A percentile compares a stretch with the other conserved stretches of the same genome.
Evolutionary conservation across 2,113 vertebrate genomes (phyloP).

Genomic region (Oenanthe oenanthe): DNA sequence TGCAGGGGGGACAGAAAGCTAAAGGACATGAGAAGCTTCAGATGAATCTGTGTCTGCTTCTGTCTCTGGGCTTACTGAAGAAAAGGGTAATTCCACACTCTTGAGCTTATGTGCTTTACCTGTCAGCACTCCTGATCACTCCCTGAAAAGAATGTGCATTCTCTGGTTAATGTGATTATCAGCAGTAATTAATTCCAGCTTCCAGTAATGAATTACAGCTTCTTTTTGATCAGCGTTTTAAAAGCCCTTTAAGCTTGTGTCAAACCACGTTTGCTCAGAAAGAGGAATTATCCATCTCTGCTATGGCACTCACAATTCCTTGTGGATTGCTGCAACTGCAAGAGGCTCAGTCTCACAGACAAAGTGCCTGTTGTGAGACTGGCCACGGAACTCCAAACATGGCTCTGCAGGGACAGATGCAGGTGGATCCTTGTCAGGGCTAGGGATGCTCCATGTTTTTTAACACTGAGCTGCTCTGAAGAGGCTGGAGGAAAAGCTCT

Average conservation of each 20-base stretch:
- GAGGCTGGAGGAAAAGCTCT: background rate
- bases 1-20: fast-evolving
- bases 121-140: background rate
- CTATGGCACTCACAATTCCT: background rate
- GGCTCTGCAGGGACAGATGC: background rate
- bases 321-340: background rate
- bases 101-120: background rate
- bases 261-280: background rate
- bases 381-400: background rate
- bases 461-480: background rate
- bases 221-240: background rate
- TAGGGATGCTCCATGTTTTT: fast-evolving
- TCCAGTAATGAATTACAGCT: background rate
- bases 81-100: fast-evolving
- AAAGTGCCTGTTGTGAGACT: fast-evolving
- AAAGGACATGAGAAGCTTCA: background rate
- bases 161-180: background rate
- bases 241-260: background rate
- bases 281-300: background rate
- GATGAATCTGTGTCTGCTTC: background rate
- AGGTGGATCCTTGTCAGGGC: fast-evolving
- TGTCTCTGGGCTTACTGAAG: background rate
- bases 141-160: background rate
- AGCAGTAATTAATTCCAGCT: background rate
- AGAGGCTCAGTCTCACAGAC: background rate